phyloP scores from a whole-genome alignment of 2,797 vertebrate species.

The Mastacembelus armatus region DNA sequence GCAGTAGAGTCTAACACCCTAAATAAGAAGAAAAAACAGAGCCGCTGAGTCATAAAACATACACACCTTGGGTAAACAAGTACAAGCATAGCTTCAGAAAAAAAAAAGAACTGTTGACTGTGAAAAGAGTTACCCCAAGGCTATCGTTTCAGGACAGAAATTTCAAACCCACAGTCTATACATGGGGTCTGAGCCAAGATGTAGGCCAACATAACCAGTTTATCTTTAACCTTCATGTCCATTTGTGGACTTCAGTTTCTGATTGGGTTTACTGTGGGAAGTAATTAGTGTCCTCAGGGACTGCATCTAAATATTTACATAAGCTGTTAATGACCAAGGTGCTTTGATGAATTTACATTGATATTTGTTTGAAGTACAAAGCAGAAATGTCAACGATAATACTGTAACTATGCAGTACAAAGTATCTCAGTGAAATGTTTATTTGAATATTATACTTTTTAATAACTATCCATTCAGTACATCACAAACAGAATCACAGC shows the following conservation, averaged over 20 bases:
- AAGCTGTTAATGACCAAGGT: not conserved
- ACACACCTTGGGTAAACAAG: constrained; percentile 70
- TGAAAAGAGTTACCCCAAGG: constrained; percentile 41
- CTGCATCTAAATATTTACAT: not conserved
- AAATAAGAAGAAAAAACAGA: constrained; percentile 48
- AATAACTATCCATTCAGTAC: not conserved
- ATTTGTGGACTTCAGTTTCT: too few relatives aligned
- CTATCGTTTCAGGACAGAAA: constrained; percentile 20
- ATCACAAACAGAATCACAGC: not conserved
- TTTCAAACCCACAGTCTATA: constrained; percentile 18
- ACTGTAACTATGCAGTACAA: not conserved
- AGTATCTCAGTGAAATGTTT: too few relatives aligned
- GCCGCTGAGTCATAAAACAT: constrained; percentile 64
- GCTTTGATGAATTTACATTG: not conserved
- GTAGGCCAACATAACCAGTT: not conserved
- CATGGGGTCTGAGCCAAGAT: constrained; percentile 17
- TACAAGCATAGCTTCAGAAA: constrained; percentile 50
- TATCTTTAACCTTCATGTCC: not conserved
- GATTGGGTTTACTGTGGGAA: not conserved
- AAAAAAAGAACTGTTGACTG: constrained; percentile 32
- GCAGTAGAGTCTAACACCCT: constrained; percentile 98
- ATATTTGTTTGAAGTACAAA: not conserved
- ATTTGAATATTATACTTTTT: not conserved
- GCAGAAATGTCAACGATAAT: too few relatives aligned
- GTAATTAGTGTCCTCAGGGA: not conserved